A percentile compares a stretch with the other conserved stretches of the same genome.
These are phyloP conservation scores for Ornithoptera alexandrae DNA, from an alignment of 2,888 invertebrate genomes.

Conservation along the genomic window DNA sequence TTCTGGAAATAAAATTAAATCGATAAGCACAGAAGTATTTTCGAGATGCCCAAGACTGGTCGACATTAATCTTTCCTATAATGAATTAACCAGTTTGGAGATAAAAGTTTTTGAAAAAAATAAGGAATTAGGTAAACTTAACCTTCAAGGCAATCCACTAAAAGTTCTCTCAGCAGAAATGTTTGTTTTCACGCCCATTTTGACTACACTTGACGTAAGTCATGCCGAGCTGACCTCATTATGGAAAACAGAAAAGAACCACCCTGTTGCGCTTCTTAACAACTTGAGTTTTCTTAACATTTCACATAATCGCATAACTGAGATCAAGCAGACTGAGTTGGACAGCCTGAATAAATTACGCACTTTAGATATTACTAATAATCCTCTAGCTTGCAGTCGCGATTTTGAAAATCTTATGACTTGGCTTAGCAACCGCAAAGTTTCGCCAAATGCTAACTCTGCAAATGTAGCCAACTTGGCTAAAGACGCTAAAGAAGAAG, in stretches of 20 bases:
- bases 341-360: constrained; percentile 79
- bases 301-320: constrained; percentile 80
- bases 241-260: constrained; percentile 79
- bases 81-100: constrained; percentile 82
- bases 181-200: constrained; percentile 81
- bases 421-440: constrained; percentile 80
- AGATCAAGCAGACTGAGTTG: constrained; percentile 80
- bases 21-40: constrained; percentile 78
- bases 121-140: constrained; percentile 82
- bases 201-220: constrained; percentile 85
- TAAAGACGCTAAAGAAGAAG: constrained; percentile 59
- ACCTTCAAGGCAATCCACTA: constrained; percentile 86
- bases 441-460: constrained; percentile 73
- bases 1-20: constrained; percentile 83
- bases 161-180: constrained; percentile 83
- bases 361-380: constrained; percentile 82
- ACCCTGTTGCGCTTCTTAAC: constrained; percentile 69
- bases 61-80: constrained; percentile 86
- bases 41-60: constrained; percentile 79
- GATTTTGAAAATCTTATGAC: constrained; percentile 84
- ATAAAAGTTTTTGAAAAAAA: constrained; percentile 84
- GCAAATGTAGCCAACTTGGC: constrained; percentile 66
- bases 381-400: constrained; percentile 84
- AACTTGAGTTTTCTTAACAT: constrained; percentile 80
- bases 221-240: constrained; percentile 83